Base-by-base conservation (phyloP, 2,888 invertebrate species). In the Drosophila nr. perissopoda region DNA sequence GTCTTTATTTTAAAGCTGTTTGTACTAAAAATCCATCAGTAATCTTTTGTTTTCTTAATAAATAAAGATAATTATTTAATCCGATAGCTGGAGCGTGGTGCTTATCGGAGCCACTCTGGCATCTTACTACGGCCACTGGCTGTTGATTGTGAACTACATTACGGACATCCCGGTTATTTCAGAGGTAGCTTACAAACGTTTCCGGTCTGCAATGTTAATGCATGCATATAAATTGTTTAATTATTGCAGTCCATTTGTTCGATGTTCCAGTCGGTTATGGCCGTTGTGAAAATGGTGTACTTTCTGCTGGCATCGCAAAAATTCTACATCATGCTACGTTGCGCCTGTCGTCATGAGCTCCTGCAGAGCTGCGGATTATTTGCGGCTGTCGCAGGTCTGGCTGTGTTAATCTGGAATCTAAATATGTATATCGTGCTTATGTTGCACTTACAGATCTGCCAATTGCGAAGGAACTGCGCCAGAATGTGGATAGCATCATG, bases 41-140 rank as follows among this genome's bases (percentile, higher is more conserved):
- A 34, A 52, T 27, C 7, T 25, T 8, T 31, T 1, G 5, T 13
- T 42, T 53, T 11, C 7, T 6, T n/a, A 13, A 11, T 10, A n/a
- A 21, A 27, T 38, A 7, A n/a, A 7, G 27, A 21, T 8, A 16
- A 31, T 48, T 33, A 40, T 38, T 18, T 8, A n/a, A 13, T n/a
- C 13, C 5, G 18, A 13, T 38, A 90, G 90, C 48, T 73, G 90
- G 74, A 85, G 87, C 54, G 10, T 90, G 18, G 21, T 89, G 16
- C 72, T 91, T 0, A 69, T 83, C 5, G 27, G 76, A 1, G 51
- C 63, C 45, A 74, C 80, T n/a, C 6, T 77, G 13, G 27, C 77
- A 0, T 79, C 91, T 1, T 67, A 90, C n/a, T 91, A 88, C 58
- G 91, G 89, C 1, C 90, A 91, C 27, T 88, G 76, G 78, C 54